A percentile compares a stretch with the other conserved stretches of the same genome.
Evolutionary conservation across 2,113 vertebrate species (phyloP).

Genomic region (Nycticryphes semicollaris): DNA sequence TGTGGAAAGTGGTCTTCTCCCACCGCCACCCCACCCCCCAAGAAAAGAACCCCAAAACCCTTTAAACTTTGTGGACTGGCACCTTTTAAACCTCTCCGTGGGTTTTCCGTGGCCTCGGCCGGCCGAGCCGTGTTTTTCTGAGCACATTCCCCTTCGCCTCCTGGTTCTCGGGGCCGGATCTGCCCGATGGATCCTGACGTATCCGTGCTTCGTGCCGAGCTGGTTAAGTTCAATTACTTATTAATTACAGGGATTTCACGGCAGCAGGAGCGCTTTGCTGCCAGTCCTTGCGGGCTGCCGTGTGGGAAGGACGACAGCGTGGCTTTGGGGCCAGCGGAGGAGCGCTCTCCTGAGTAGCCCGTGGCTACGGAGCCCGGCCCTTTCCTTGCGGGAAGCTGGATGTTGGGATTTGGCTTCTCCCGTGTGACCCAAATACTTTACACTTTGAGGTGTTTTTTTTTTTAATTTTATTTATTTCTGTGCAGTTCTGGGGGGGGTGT

Average conservation of each 20-base stretch:
- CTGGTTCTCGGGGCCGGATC: not conserved
- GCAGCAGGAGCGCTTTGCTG: not conserved
- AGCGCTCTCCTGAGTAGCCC: not conserved
- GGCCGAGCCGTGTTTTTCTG: not conserved
- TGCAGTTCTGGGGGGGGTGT: not conserved
- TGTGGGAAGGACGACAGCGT: not conserved
- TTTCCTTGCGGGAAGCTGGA: not conserved
- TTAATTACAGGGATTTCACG: not conserved
- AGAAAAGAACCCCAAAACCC: too few relatives aligned
- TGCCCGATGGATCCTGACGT: not conserved
- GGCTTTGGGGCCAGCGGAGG: not conserved
- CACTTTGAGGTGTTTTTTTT: not conserved
- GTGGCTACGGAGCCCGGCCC: not conserved
- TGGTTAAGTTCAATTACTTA: not conserved
- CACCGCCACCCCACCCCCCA: accelerated
- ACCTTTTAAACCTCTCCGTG: too few relatives aligned
- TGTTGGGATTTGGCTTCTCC: not conserved
- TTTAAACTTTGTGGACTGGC: not conserved
- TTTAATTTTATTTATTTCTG: not conserved
- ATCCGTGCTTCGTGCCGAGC: not conserved
- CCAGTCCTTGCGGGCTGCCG: not conserved
- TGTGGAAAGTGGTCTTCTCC: too few relatives aligned
- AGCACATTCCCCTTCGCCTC: not conserved
- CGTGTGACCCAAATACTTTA: not conserved
- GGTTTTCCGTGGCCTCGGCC: not conserved